Evolutionary conservation across 2,888 invertebrate genomes (phyloP).

Genomic region (Xestia rhomboidea): DNA sequence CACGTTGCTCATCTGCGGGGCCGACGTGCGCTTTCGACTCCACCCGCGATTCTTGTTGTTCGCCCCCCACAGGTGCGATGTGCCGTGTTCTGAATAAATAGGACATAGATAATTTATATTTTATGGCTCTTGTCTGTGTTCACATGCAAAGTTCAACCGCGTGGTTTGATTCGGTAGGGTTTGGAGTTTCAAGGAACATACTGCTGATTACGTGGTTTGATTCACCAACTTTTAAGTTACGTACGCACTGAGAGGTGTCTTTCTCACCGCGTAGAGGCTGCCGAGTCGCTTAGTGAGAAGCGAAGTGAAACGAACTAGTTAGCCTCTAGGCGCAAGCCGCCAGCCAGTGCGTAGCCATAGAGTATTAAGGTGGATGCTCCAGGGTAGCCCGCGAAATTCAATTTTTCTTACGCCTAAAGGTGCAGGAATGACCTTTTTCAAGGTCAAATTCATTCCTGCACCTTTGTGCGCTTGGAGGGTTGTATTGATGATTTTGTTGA

Average conservation of each 20-base stretch:
- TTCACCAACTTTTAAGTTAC: not conserved
- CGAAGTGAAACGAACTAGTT: not conserved
- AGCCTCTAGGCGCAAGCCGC: too few species aligned
- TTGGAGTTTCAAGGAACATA: not conserved
- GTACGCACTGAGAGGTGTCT: too few species aligned
- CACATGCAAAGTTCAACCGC: constrained; percentile 8
- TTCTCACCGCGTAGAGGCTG: not conserved
- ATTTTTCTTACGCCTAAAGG: too few species aligned
- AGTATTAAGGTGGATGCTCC: too few species aligned
- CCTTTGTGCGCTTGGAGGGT: too few species aligned
- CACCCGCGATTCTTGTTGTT: constrained; percentile 88
- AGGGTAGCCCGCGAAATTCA: too few species aligned
- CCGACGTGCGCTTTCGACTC: constrained; percentile 93
- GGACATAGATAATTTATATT: constrained; percentile 17
- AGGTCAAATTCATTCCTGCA: too few species aligned
- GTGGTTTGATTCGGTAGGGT: not conserved
- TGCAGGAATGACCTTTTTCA: too few species aligned
- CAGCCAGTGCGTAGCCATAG: too few species aligned
- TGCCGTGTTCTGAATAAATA: constrained; percentile 79
- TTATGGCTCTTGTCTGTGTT: not conserved
- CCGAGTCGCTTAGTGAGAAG: not conserved
- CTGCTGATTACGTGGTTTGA: not conserved
- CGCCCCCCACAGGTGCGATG: constrained; percentile 92
- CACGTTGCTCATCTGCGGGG: constrained; percentile 92
- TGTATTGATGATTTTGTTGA: too few species aligned